Evolutionary conservation across 2,113 vertebrate genomes (phyloP), one percentile per base, ranked within the genome.

Genomic region (Choloepus hoffmanni): DNA sequence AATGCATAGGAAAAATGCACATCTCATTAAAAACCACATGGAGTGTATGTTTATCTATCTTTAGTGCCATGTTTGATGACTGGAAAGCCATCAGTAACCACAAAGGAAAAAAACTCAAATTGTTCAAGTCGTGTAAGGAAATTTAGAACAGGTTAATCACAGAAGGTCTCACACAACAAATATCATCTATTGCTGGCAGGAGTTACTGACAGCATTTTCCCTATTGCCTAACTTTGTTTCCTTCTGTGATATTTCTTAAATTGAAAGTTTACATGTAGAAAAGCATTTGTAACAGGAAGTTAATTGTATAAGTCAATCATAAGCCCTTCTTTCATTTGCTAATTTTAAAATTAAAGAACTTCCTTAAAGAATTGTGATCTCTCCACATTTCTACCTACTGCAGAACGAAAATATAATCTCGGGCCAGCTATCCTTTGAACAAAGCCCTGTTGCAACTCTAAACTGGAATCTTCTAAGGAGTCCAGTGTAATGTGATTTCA

Each of bases 291-390:
- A 82, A 96, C 7, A 91, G 43, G 23, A 18, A 87, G 65, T 79
- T 55, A 67, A 79, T 90, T 81, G 2, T 81, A 76, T 85, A 33
- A 90, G 24, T 62, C 30, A 67, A 8, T 63, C 81, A 24, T 24
- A 58, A 88, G 4, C 45, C 58, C 16, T 68, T 96, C 53, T 94
- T 97, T 78, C 16, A 60, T 78, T 90, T 67, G 23, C 55, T 92
- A 13, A 77, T 63, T 88, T 95, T 36, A 82, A 92, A 97, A 78
- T 16, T 16, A 86, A 95, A 77, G 23, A 78, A 36, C 90, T 84
- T 85, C 77, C 63, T 85, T 78, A 65, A 79, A 90, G 62, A 76
- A 60, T 12, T 40, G 7, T 36, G 65, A 83, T 79, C 50, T 93
- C 48, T 87, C 65, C 50, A 68, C 58, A 87, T 86, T 50, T 83